Percentiles rank a stretch among this genome's conserved stretches.
These are phyloP conservation scores for Argynnis bischoffii DNA, from an alignment of 2,888 invertebrate genomes.

Conservation along the genomic window DNA sequence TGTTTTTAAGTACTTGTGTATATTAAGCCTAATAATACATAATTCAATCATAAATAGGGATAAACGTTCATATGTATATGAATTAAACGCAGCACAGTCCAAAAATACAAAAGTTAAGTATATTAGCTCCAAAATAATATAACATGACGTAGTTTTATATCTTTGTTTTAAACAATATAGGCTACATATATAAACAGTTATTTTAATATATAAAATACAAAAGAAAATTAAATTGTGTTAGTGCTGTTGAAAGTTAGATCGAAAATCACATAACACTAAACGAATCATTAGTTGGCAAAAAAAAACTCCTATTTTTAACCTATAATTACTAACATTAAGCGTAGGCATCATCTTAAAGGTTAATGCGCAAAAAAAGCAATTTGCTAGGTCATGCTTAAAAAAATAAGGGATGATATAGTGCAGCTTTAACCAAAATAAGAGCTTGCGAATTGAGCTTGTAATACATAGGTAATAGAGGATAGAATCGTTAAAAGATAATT, in stretches of 20 bases:
- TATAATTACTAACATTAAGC: slow-evolving; percentile 55
- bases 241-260: slow-evolving; percentile 27
- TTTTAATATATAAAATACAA: too few species aligned
- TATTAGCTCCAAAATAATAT: too few species aligned
- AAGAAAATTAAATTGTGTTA: background rate
- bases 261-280: slow-evolving; percentile 37
- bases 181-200: too few species aligned
- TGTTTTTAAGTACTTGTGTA: too few species aligned
- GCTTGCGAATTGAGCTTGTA: background rate
- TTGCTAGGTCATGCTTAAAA: slow-evolving; percentile 51
- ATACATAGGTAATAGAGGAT: background rate
- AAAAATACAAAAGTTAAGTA: too few species aligned
- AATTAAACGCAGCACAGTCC: too few species aligned
- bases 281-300: slow-evolving; percentile 43
- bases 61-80: too few species aligned
- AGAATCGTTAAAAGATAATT: background rate
- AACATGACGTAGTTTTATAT: too few species aligned
- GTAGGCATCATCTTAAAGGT: slow-evolving; percentile 50
- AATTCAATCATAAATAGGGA: too few species aligned
- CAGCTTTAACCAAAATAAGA: slow-evolving; percentile 29
- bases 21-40: too few species aligned
- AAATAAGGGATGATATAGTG: slow-evolving; percentile 44
- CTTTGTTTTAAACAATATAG: too few species aligned
- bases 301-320: slow-evolving; percentile 49
- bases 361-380: slow-evolving; percentile 46